A percentile compares a stretch with the other conserved stretches of the same genome.
phyloP scores from a whole-genome alignment of 92 coral and sea anemone genomes.

The Ricordea florida region DNA sequence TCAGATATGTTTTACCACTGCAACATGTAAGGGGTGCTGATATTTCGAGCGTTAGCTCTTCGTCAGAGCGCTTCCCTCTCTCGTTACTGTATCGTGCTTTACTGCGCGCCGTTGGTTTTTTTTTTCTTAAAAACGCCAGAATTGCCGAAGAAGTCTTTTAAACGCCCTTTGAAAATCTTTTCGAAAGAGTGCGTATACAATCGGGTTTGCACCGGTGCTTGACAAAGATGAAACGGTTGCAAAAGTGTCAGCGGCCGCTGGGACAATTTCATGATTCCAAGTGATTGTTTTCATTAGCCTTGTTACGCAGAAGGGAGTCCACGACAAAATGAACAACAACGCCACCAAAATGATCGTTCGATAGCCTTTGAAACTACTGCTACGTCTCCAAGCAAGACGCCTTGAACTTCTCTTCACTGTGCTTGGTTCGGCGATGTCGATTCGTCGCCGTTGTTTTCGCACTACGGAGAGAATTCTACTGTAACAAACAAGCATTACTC shows the following conservation, averaged over 20 bases:
- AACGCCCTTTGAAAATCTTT: conserved; percentile 65
- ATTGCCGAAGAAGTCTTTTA: conserved; percentile 39
- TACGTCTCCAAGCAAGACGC: conserved; percentile 9
- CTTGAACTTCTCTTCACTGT: background rate
- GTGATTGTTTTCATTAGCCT: conserved; percentile 50
- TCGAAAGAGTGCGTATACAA: conserved; percentile 59
- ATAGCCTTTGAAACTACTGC: conserved; percentile 49
- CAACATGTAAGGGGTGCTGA: too few relatives aligned
- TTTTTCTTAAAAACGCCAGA: background rate
- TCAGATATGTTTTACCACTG: too few relatives aligned
- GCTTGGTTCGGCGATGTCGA: background rate
- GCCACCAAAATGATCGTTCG: conserved; percentile 58
- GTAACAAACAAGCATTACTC: conserved; percentile 52
- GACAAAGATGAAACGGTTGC: conserved; percentile 63
- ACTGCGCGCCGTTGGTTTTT: background rate
- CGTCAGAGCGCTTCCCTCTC: background rate
- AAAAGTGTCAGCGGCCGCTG: conserved; percentile 57
- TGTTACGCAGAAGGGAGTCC: conserved; percentile 67
- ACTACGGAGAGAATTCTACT: conserved; percentile 51
- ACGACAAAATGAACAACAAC: conserved; percentile 53
- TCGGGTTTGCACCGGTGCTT: conserved; percentile 64
- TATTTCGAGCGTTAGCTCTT: too few relatives aligned
- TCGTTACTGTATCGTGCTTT: background rate
- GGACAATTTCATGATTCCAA: conserved; percentile 60
- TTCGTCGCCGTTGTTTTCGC: conserved; percentile 40